Percentiles rank a stretch among this genome's conserved stretches.
Evolutionary conservation across 2,888 invertebrate genomes (phyloP).

Genomic region (Hydriomena furcata): DNA sequence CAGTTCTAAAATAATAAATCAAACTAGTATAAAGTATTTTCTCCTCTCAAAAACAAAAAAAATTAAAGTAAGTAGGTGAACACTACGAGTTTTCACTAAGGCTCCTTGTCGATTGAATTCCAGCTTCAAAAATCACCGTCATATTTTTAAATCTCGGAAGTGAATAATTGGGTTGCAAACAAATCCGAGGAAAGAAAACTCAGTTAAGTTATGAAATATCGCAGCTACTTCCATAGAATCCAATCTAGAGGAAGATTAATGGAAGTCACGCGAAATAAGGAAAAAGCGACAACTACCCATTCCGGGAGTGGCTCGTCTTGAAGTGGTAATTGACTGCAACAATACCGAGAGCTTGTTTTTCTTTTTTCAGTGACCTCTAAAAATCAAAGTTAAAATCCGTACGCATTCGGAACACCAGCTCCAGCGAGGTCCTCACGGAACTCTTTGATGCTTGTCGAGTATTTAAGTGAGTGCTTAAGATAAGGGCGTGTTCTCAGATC

Average conservation of each 20-base stretch:
- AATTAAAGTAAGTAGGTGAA: no score
- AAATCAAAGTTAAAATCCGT: conserved; percentile 23
- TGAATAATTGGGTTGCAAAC: conserved; percentile 1
- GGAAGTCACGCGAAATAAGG: conserved; percentile 30
- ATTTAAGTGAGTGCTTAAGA: conserved; percentile 65
- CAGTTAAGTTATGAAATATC: conserved; percentile 14
- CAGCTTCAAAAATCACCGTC: background rate
- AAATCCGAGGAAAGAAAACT: conserved; percentile 10
- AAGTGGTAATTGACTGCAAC: conserved; percentile 34
- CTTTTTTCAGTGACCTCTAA: conserved; percentile 21
- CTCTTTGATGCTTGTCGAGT: conserved; percentile 67
- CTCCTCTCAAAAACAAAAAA: no score
- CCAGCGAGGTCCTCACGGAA: conserved; percentile 38
- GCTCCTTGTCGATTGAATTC: background rate
- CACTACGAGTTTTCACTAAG: no score
- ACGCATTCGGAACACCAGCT: conserved; percentile 44
- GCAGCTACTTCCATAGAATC: conserved; percentile 23
- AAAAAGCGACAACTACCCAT: conserved; percentile 33
- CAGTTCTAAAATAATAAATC: no score
- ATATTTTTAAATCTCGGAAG: conserved; percentile 5
- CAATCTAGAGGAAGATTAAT: conserved; percentile 36
- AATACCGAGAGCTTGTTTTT: conserved; percentile 27
- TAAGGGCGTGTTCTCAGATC: conserved; percentile 54
- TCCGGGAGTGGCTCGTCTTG: conserved; percentile 20
- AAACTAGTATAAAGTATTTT: no score